Base-by-base conservation (phyloP, 2,888 invertebrate species). In the Cryptus viduatorius region DNA sequence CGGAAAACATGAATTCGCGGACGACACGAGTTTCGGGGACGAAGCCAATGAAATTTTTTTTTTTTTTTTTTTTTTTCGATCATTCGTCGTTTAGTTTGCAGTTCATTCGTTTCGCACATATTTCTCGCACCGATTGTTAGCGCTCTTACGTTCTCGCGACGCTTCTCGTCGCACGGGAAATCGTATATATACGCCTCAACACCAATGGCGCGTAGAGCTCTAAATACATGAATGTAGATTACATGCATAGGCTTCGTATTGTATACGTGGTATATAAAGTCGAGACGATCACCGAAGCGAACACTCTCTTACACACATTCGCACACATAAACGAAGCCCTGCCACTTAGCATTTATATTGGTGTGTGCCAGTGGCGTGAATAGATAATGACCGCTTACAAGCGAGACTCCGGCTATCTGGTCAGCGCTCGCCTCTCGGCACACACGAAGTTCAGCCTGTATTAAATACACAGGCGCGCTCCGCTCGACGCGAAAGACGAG, bases 341-440 rank as follows among this genome's bases (percentile, higher is more conserved):
- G 29, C 88, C 90, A 87, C 87, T 89, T 89, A 89, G 88, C 90
- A 89, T 89, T 90, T 88, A 89, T 88, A 90, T 90, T 88, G 89
- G 88, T 88, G 89, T 89, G 87, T 88, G 88, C 87, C 86, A 88
- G 79, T 88, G 87, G 89, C 88, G 90, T 89, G 90, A 90, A 90
- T 90, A 90, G 90, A 90, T 90, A 90, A 90, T 88, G 89, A 90
- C 89, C 89, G 87, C 88, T 90, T 90, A 89, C 88, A 85, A 82
- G 86, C 86, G 72, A 75, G 79, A 37, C 37, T 7, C 86, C 82
- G 80, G 84, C 84, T 87, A 86, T 86, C 87, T 83, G 77, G 68
- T 83, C 85, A 79, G 79, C 79, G 78, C 75, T 79, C 76, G 24
- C 44, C 16, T 19, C 44, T 16, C 67, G 44, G 72, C 72, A 56